These are phyloP conservation scores for Proterorhinus semilunaris DNA, from an alignment of 2,113 vertebrate species.

Conservation along the genomic window DNA sequence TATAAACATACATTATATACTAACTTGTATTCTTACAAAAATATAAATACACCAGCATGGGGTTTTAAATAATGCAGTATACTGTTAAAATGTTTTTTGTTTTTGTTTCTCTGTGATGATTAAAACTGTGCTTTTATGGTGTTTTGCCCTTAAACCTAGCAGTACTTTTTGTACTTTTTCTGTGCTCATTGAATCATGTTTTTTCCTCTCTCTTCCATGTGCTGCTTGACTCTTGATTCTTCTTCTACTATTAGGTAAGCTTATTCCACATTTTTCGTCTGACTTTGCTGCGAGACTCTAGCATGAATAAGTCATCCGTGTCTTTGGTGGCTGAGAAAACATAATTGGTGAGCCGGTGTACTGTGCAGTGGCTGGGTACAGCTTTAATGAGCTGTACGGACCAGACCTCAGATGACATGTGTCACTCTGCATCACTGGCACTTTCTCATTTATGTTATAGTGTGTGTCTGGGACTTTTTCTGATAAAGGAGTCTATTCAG, in stretches of 20 bases:
- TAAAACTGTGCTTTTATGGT: too few relatives aligned
- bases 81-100: too few relatives aligned
- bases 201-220: conserved; percentile 10
- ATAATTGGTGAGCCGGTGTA: conserved; percentile 31
- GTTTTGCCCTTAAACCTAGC: too few relatives aligned
- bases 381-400: conserved; percentile 40
- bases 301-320: conserved; percentile 11
- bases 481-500: conserved; percentile 30
- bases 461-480: conserved; percentile 24
- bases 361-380: conserved; percentile 27
- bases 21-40: too few relatives aligned
- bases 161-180: background rate
- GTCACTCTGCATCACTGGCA: conserved; percentile 42
- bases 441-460: conserved; percentile 52
- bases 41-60: too few relatives aligned
- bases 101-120: too few relatives aligned
- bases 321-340: conserved; percentile 33
- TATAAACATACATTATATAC: too few relatives aligned
- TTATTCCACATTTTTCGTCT: conserved; percentile 1
- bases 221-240: conserved; percentile 17
- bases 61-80: too few relatives aligned
- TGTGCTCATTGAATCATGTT: conserved; percentile 2
- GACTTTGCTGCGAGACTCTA: background rate
- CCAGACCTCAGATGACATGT: conserved; percentile 24
- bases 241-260: conserved; percentile 56